Percentiles rank a stretch among this genome's conserved stretches.
phyloP scores from a whole-genome alignment of 2,888 invertebrate genomes.

The Acanthoscelides obtectus region DNA sequence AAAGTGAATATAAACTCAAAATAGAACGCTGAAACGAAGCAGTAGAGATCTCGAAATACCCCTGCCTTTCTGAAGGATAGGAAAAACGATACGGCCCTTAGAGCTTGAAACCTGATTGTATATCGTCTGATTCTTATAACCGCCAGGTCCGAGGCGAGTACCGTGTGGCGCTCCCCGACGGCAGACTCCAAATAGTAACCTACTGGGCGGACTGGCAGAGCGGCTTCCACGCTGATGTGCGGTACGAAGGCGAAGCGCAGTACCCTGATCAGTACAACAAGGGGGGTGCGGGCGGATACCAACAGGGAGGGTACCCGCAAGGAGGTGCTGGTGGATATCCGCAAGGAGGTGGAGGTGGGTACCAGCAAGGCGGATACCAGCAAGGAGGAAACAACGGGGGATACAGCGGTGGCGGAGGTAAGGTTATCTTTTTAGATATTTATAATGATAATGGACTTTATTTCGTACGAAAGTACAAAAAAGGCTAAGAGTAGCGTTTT shows the following conservation, averaged over 20 bases:
- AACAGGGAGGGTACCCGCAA: conserved; percentile 16
- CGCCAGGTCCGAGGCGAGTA: conserved; percentile 54
- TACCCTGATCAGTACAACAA: conserved; percentile 56
- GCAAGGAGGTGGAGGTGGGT: conserved; percentile 9
- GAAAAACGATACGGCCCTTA: too few species aligned
- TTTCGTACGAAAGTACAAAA: too few species aligned
- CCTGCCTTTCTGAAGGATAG: too few species aligned
- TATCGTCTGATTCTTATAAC: too few species aligned
- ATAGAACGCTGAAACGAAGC: too few species aligned
- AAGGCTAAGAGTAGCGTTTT: too few species aligned
- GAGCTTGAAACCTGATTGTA: too few species aligned
- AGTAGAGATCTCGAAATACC: too few species aligned
- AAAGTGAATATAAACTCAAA: too few species aligned
- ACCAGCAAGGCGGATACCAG: conserved; percentile 11
- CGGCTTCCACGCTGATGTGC: conserved; percentile 74
- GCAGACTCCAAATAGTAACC: conserved; percentile 62
- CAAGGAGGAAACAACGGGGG: not conserved
- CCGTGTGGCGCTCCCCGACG: conserved; percentile 58
- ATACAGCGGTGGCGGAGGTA: conserved; percentile 10
- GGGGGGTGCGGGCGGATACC: conserved; percentile 25
- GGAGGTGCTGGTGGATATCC: conserved; percentile 9
- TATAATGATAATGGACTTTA: too few species aligned
- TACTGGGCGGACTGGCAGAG: conserved; percentile 77
- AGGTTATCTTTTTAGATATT: too few species aligned
- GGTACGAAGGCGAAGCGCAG: conserved; percentile 64